phyloP scores from a whole-genome alignment of 2,113 vertebrate species.

The Lycaon pictus region DNA sequence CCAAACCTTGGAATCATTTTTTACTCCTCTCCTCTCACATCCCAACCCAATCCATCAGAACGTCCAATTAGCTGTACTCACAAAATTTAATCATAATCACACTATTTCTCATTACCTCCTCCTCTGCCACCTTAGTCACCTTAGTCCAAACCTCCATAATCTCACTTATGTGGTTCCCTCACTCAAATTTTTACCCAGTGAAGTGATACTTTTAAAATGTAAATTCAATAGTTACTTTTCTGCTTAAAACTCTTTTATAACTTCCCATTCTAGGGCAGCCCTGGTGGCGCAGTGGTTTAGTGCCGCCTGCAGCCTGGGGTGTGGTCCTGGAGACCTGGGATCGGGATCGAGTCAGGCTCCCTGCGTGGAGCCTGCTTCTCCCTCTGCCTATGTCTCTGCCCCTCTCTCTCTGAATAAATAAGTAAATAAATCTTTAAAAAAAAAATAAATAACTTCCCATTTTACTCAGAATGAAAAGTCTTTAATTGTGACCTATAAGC shows the following conservation, averaged over 20 bases:
- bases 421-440: too few relatives aligned
- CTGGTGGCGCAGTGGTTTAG: too few relatives aligned
- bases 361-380: too few relatives aligned
- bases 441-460: neutral
- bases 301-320: too few relatives aligned
- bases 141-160: neutral
- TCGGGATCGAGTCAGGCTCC: too few relatives aligned
- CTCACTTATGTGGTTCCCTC: neutral
- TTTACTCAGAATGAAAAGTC: constrained; percentile 22
- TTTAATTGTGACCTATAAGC: neutral
- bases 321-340: too few relatives aligned
- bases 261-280: neutral
- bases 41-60: neutral
- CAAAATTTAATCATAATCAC: neutral
- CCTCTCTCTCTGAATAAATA: too few relatives aligned
- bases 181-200: neutral
- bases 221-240: neutral
- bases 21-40: neutral
- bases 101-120: neutral
- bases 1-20: neutral
- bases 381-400: too few relatives aligned
- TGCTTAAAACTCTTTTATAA: constrained; percentile 6
- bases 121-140: neutral
- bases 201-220: constrained; percentile 1
- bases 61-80: neutral